Conservation (phyloP, 2,888 invertebrate genomes). For the Nomada hirtipes region DNA sequence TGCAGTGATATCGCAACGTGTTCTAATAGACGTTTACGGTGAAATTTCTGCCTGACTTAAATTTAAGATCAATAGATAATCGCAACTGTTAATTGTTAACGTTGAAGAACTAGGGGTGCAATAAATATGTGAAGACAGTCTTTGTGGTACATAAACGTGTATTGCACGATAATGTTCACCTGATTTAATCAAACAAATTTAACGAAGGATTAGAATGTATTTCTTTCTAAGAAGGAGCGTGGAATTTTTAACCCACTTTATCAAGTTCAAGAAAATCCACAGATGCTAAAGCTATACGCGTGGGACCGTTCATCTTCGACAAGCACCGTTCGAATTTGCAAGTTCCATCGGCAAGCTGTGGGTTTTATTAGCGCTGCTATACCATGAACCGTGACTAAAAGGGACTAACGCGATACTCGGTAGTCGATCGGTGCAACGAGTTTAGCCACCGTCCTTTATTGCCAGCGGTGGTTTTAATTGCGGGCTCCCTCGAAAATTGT, state of each 20-base stretch:
- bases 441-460: conserved; percentile 71
- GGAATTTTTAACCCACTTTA: too few species aligned
- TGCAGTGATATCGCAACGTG: not conserved
- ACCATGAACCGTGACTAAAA: conserved; percentile 70
- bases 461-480: conserved; percentile 69
- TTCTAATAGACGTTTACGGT: too few species aligned
- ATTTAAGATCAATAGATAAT: too few species aligned
- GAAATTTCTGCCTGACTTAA: too few species aligned
- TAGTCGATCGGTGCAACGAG: conserved; percentile 71
- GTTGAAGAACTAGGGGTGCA: not conserved
- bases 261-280: too few species aligned
- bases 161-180: too few species aligned
- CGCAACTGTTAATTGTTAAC: too few species aligned
- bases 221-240: too few species aligned
- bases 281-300: not conserved
- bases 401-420: conserved; percentile 70
- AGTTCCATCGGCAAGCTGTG: conserved; percentile 74
- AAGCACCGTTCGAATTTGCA: conserved; percentile 75
- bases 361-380: conserved; percentile 64
- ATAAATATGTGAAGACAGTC: too few species aligned
- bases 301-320: conserved; percentile 53
- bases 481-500: conserved; percentile 66
- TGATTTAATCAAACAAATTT: too few species aligned
- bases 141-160: too few species aligned
- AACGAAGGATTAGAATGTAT: too few species aligned